Evolutionary conservation across 2,797 vertebrate species (phyloP), one percentile per base, ranked within the genome.

Genomic region (Clarias platycephalus): DNA sequence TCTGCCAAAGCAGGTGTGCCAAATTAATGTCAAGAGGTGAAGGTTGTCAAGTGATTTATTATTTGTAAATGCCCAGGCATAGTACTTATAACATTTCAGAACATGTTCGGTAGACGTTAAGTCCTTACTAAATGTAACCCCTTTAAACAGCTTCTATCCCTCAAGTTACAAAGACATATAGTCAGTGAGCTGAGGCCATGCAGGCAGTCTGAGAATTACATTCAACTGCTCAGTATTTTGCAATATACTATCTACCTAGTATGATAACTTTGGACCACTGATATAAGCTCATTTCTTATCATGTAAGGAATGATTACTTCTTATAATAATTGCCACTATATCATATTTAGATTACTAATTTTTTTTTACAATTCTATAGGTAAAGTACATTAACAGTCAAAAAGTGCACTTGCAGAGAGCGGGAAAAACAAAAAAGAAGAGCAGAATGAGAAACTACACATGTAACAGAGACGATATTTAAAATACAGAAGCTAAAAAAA

Each of bases 351-450:
- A 92, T 92, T 92, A 91, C 93, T 94, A 93, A 86, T 91, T 92
- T 91, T 92, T 92, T 92, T 92, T 87, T 94, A 94, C 93, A 95
- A 80, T 92, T 94, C 88, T 94, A 90, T 90, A 92, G 89, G 91
- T 93, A 94, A 93, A 95, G 92, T 90, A 92, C 93, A 92, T 92
- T 89, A 92, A 94, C 90, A 91, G 88, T 86, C 93, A 93, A 91
- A 90, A 95, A 96, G 95, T 96, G 94, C 94, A 95, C 94, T 95
- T 95, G 92, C 92, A 93, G 91, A 93, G 89, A 85, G 79, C 83
- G 15, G 7, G 31, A 31, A 31, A 31, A 31, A n/a, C n/a, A n/a
- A 28, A 13, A 18, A 15, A 89, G 83, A 84, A 84, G 81, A 85
- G 77, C 49, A 87, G 53, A 84, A 80, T 31, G 24, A 86, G 89